Evolutionary conservation across 2,113 vertebrate species (phyloP).

Genomic region (Erythrolamprus reginae): DNA sequence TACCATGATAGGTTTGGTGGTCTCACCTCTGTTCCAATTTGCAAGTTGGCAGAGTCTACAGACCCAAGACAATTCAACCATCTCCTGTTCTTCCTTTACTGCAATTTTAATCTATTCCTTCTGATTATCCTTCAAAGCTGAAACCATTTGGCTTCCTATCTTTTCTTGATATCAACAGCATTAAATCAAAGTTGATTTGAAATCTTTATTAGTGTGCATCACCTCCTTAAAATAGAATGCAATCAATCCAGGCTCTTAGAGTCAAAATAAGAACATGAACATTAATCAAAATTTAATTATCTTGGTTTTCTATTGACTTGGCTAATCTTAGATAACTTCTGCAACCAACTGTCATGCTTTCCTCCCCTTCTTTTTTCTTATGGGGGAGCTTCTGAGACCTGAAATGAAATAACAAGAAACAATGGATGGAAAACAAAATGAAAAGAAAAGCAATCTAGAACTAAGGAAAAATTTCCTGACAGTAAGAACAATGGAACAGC

Average conservation of each 20-base stretch:
- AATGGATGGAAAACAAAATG: too few relatives aligned
- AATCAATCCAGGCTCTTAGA: conserved; percentile 18
- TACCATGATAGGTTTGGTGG: neutral
- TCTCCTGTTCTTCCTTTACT: neutral
- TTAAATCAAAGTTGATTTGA: conserved; percentile 7
- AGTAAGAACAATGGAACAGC: too few relatives aligned
- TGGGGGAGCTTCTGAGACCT: neutral
- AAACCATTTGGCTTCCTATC: neutral
- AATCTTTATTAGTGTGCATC: conserved; percentile 2
- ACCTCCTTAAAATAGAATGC: conserved; percentile 1
- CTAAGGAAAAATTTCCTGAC: too few relatives aligned
- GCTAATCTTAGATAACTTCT: neutral
- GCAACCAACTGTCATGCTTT: neutral
- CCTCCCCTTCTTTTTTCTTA: too few relatives aligned
- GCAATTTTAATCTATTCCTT: neutral
- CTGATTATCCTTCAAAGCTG: neutral
- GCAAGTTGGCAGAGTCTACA: neutral
- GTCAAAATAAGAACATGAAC: conserved; percentile 35
- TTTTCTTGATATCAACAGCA: conserved; percentile 1
- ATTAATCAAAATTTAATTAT: conserved; percentile 34
- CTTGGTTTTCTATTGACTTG: conserved; percentile 27
- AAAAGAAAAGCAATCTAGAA: too few relatives aligned
- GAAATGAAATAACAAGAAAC: neutral
- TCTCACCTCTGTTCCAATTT: neutral
- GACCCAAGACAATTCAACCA: neutral